Base-by-base conservation (phyloP, 1,140 invertebrate species). In the Eupeodes corollae region DNA sequence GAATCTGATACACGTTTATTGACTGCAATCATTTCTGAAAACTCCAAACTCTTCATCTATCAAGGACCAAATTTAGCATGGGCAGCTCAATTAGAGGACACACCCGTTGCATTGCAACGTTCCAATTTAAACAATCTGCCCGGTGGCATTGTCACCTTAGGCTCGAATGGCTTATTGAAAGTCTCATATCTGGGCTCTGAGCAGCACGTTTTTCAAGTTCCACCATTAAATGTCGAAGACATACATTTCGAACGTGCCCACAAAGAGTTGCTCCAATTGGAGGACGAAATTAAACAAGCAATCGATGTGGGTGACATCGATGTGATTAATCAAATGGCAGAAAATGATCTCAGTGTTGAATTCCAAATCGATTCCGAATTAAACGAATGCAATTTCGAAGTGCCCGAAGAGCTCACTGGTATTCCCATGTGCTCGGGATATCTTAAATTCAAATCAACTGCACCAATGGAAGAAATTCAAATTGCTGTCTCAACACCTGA, bases 11-110 rank as follows among this genome's bases (percentile, higher is more conserved):
- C 71, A 6, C 75, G 73, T 32, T 54, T 78, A 18, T 77, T 80
- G 58, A 70, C 72, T 32, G 58, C 76, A 42, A 70, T 79, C 18
- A 69, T 77, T 5, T 75, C 74, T 37, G 78, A 82, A 57, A 74
- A 75, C n/a, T 68, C 72, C 41, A 76, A 75, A 46, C 54, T 82
- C 42, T 72, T 85, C 51, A 73, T 89, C 42, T 88, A 86, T 60
- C 76, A 85, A 55, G 76, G 82, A 50, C 77, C 78, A 15, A 77
- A 75, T 21, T 69, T 89, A 16, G 79, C 78, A 56, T 90, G 86
- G 87, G 82, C 84, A 6, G 81, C 85, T 0, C 82, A 87, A 63
- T 67, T 56, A 44, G 57, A 60, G 33, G 42, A 53, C 0, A 47
- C 60, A 12, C 63, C 63, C 0, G 59, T 68, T 16, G 64, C 65